Conservation (phyloP, 2,888 invertebrate species). For the Dolichomitus sp. region DNA sequence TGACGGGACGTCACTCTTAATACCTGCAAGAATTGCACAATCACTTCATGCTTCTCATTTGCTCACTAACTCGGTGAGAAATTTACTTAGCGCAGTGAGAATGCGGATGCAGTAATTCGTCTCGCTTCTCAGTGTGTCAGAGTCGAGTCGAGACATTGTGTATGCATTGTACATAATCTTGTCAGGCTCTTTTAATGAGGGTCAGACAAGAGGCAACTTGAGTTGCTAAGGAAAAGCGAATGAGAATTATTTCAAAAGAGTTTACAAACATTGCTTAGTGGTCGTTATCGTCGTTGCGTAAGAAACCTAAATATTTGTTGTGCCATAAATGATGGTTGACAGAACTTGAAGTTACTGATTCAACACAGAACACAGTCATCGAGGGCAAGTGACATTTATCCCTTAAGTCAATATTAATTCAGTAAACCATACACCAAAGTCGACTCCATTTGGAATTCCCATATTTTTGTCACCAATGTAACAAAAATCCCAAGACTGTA, state of each 20-base stretch:
- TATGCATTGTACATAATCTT: slow-evolving; percentile 30
- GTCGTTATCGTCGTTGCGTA: slow-evolving; percentile 38
- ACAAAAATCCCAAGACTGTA: not conserved
- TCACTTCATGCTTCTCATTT: slow-evolving; percentile 14
- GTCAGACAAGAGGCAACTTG: slow-evolving; percentile 14
- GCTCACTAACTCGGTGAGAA: slow-evolving; percentile 32
- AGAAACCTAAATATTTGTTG: slow-evolving; percentile 43
- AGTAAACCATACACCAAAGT: not conserved
- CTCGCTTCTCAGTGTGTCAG: slow-evolving; percentile 6
- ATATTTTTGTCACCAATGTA: not conserved
- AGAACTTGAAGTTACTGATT: not conserved
- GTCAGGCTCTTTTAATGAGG: slow-evolving; percentile 34
- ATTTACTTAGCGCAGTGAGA: slow-evolving; percentile 26
- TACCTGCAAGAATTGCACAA: slow-evolving; percentile 11
- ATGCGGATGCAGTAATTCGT: slow-evolving; percentile 1
- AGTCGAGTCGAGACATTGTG: slow-evolving; percentile 45
- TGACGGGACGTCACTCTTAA: not conserved
- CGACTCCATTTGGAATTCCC: not conserved
- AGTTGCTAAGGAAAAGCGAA: not conserved
- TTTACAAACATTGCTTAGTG: slow-evolving; percentile 11
- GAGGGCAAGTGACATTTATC: slow-evolving; percentile 30
- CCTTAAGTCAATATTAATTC: slow-evolving; percentile 14
- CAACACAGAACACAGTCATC: slow-evolving; percentile 5
- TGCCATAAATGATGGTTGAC: slow-evolving; percentile 29
- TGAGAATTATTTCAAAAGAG: slow-evolving; percentile 5